Base-by-base conservation (phyloP, 2,797 vertebrate species). In the Phrynocephalus guinanensis region DNA sequence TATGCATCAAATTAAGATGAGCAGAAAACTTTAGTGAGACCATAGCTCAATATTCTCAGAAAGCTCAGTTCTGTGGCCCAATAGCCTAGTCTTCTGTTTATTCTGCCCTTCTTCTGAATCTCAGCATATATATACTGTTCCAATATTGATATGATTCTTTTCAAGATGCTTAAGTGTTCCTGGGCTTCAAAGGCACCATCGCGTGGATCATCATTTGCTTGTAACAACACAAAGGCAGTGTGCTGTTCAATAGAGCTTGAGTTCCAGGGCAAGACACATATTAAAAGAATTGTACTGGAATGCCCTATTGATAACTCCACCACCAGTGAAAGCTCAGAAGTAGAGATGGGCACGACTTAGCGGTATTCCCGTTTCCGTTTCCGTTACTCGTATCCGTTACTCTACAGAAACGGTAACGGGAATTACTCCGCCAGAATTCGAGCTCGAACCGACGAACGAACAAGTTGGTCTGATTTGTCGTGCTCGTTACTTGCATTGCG, bases 131-230 rank as follows among this genome's bases (percentile, higher is more conserved):
- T n/a, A 33, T 33, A 48, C 24, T 48, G 24, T 16, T 24, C 24
- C 73, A 38, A 83, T 68, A 88, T 89, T 90, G 90, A 72, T 13
- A 83, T 84, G 0, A 0, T 85, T 84, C 44, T 13, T 81, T 20
- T 91, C 66, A 71, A 56, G 73, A 1, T 86, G 11, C 24, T 82
- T 89, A 82, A 83, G 79, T 86, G 88, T 89, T 80, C 3, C 56
- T 80, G 3, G 7, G 22, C 16, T 79, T 82, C 73, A 87, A 88
- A 15, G 52, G 86, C 86, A 10, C 33, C 88, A 83, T 77, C 30
- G 4, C 91, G 87, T 88, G 8, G 72, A 28, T 33, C 33, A 48
- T 85, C 82, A 28, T 87, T 93, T 91, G 79, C 48, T 93, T 91
- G 79, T 30, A 75, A 10, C 48, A 52, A 75, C 83, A 71, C 50